Evolutionary conservation across 2,888 invertebrate genomes (phyloP).

Genomic region (Dastarcus helophoroides): DNA sequence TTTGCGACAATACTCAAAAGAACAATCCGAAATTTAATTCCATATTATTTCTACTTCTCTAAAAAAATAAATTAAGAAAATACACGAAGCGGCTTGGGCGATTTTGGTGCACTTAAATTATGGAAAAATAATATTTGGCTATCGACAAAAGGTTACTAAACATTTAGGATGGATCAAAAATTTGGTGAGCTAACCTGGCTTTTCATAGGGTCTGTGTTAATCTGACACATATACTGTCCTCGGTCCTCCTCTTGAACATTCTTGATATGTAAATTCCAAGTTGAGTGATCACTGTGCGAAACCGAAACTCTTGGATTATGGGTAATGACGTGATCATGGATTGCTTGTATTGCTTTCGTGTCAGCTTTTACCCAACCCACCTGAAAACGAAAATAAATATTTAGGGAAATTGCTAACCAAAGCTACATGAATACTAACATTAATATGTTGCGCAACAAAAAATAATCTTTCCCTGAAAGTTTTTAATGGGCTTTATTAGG

Average conservation of each 20-base stretch:
- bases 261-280: conserved; percentile 84
- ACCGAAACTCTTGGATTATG: conserved; percentile 81
- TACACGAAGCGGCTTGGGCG: too few relatives aligned
- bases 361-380: conserved; percentile 91
- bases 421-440: too few relatives aligned
- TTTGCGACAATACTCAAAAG: too few relatives aligned
- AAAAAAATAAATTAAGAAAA: too few relatives aligned
- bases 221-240: conserved; percentile 88
- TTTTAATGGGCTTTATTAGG: too few relatives aligned
- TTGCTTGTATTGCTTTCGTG: conserved; percentile 86
- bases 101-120: too few relatives aligned
- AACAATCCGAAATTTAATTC: too few relatives aligned
- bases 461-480: too few relatives aligned
- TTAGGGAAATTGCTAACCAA: too few relatives aligned
- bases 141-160: background rate
- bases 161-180: conserved; percentile 32
- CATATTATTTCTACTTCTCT: too few relatives aligned
- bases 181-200: conserved; percentile 57
- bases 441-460: too few relatives aligned
- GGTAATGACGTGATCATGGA: conserved; percentile 85
- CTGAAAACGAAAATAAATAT: conserved; percentile 40
- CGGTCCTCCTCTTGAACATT: conserved; percentile 78
- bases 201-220: conserved; percentile 91
- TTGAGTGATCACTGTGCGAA: conserved; percentile 72
- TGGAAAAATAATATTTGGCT: too few relatives aligned